phyloP scores from a whole-genome alignment of 2,797 vertebrate species.

The Sarcophilus harrisii region DNA sequence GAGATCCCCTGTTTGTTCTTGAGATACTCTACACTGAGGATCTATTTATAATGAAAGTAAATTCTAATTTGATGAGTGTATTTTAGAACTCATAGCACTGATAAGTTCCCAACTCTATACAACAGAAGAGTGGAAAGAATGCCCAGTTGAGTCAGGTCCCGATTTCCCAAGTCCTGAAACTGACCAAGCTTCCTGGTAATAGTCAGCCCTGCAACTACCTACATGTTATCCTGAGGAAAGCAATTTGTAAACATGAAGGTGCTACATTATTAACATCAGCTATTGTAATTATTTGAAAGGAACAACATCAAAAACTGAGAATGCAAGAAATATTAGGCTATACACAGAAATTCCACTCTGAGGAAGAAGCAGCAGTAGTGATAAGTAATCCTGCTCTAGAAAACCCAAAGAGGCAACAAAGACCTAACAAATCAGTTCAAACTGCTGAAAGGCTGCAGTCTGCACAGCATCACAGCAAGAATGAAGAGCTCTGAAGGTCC shows the following conservation, averaged over 20 bases:
- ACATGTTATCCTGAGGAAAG: neutral
- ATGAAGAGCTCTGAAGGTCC: neutral
- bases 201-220: neutral
- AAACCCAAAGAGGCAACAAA: neutral
- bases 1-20: neutral
- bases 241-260: neutral
- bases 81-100: neutral
- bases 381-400: neutral
- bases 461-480: neutral
- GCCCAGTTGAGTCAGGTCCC: neutral
- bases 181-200: neutral
- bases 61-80: neutral
- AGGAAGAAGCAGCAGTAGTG: neutral
- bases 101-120: constrained; percentile 9
- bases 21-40: constrained; percentile 26
- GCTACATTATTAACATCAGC: neutral
- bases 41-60: neutral
- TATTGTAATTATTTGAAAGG: neutral
- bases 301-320: constrained; percentile 33
- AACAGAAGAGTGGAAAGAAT: neutral
- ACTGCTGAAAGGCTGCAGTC: neutral
- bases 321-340: constrained; percentile 4
- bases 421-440: neutral
- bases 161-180: neutral
- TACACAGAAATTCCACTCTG: neutral